Evolutionary conservation across 1,140 invertebrate genomes (phyloP).

Genomic region (Danaus plexippus): DNA sequence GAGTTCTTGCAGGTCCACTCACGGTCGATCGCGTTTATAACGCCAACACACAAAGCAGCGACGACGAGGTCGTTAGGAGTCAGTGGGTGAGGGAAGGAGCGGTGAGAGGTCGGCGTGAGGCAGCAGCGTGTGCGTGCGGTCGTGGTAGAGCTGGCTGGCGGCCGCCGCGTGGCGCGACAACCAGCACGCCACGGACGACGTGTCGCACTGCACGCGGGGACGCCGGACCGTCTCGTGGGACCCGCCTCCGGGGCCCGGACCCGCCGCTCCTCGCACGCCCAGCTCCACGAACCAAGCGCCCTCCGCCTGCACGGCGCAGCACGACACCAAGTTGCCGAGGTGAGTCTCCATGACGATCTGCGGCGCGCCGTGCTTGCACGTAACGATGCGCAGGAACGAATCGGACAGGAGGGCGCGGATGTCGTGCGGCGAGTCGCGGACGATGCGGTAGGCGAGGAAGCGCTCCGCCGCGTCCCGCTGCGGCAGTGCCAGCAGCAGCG

Average conservation of each 20-base stretch:
- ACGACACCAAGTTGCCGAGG: slow-evolving; percentile 75
- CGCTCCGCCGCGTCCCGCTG: slow-evolving; percentile 82
- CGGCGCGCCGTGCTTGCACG: slow-evolving; percentile 67
- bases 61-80: no score
- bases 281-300: slow-evolving; percentile 84
- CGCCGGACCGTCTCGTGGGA: slow-evolving; percentile 73
- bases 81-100: neutral
- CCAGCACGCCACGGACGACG: slow-evolving; percentile 82
- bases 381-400: slow-evolving; percentile 85
- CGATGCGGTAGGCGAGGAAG: slow-evolving; percentile 86
- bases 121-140: slow-evolving; percentile 77
- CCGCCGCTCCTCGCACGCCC: slow-evolving; percentile 75
- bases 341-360: slow-evolving; percentile 79
- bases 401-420: slow-evolving; percentile 83
- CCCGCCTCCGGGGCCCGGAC: slow-evolving; percentile 48
- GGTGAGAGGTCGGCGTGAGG: slow-evolving; percentile 35
- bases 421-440: slow-evolving; percentile 80
- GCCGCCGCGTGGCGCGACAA: slow-evolving; percentile 83
- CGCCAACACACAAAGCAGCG: no score
- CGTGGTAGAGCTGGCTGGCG: slow-evolving; percentile 88
- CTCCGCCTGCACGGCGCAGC: slow-evolving; percentile 71
- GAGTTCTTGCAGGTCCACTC: no score
- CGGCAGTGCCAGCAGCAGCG: slow-evolving; percentile 86
- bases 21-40: no score
- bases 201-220: slow-evolving; percentile 88